A percentile compares a stretch with the other conserved stretches of the same genome.
These are phyloP conservation scores for Pelvicachromis taeniatus DNA, from an alignment of 2,113 vertebrate species.

Conservation along the genomic window DNA sequence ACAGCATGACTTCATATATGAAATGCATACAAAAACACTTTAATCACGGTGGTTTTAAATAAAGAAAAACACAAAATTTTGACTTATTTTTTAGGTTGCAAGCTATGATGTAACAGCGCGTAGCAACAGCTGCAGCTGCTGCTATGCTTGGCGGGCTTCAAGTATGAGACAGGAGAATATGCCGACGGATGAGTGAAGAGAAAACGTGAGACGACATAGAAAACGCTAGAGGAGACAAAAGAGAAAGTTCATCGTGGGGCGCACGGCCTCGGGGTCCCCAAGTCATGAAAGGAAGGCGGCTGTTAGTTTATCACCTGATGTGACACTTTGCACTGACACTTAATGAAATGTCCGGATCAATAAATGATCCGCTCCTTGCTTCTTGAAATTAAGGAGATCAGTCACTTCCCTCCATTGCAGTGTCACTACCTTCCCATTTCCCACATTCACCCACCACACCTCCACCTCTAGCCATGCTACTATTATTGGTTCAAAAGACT, in stretches of 20 bases:
- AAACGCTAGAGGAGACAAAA: conserved; percentile 6
- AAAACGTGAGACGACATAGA: neutral
- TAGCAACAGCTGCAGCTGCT: neutral
- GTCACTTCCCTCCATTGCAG: conserved; percentile 52
- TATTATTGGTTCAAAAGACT: neutral
- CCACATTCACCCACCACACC: neutral
- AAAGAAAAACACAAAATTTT: neutral
- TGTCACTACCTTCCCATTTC: neutral
- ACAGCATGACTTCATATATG: accelerated
- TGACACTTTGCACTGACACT: conserved; percentile 56
- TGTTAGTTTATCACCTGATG: conserved; percentile 52
- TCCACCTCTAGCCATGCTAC: neutral
- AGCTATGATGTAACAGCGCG: neutral
- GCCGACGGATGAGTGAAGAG: neutral
- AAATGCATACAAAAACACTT: neutral
- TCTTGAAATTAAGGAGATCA: conserved; percentile 71
- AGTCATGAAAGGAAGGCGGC: conserved; percentile 15
- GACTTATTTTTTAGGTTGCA: neutral
- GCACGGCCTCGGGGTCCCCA: neutral
- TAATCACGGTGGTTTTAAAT: neutral
- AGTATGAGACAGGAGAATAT: neutral
- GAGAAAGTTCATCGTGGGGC: neutral
- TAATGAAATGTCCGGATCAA: conserved; percentile 73
- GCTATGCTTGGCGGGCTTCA: neutral
- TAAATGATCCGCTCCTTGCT: conserved; percentile 66